Percentiles rank a stretch among this genome's conserved stretches.
Evolutionary conservation across 2,113 vertebrate species (phyloP).

Genomic region (Microtus oregoni): DNA sequence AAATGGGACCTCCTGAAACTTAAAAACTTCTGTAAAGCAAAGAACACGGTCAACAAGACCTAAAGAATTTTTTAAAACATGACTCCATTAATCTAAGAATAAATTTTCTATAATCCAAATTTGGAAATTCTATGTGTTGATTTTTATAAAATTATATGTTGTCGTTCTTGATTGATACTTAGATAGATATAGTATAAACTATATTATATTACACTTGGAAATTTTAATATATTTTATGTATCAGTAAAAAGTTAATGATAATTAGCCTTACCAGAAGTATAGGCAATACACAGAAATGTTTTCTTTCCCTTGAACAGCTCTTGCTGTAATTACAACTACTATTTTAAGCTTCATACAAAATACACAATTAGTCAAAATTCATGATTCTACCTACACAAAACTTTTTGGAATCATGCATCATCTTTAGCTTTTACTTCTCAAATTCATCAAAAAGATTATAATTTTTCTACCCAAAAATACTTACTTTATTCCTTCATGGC

Average conservation of each 20-base stretch:
- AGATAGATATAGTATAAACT: constrained; percentile 64
- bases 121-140: constrained; percentile 66
- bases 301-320: not conserved
- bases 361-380: not conserved
- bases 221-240: constrained; percentile 83
- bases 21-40: too few relatives aligned
- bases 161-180: constrained; percentile 60
- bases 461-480: not conserved
- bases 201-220: constrained; percentile 78
- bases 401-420: not conserved
- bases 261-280: not conserved
- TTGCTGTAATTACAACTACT: not conserved
- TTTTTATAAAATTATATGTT: constrained; percentile 55
- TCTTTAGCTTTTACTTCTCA: not conserved
- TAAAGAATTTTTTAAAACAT: constrained; percentile 75
- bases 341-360: not conserved
- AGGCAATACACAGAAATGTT: not conserved
- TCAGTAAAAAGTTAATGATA: not conserved
- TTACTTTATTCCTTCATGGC: not conserved
- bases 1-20: too few relatives aligned
- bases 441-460: not conserved
- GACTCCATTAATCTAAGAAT: constrained; percentile 41
- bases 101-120: constrained; percentile 64
- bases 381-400: not conserved
- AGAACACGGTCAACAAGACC: not conserved